phyloP scores from a whole-genome alignment of 2,113 vertebrate species.

The Onychostruthus taczanowskii region DNA sequence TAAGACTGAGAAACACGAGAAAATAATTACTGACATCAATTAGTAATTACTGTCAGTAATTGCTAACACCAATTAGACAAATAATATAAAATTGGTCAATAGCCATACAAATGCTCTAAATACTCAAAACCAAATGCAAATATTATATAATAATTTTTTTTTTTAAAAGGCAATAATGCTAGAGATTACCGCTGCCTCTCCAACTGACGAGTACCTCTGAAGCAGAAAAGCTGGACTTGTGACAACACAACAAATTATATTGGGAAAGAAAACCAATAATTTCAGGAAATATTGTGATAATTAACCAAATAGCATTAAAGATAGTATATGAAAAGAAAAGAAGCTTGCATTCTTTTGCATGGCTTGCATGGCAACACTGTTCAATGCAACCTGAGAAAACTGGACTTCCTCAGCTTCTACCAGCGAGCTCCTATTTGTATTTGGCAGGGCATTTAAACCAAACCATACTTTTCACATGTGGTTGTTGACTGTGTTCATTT shows the following conservation, averaged over 20 bases:
- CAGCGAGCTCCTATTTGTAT: background rate
- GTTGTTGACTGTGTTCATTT: background rate
- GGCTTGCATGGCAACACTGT: background rate
- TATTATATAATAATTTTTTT: background rate
- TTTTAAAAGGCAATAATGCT: background rate
- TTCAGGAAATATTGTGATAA: background rate
- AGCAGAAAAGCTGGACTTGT: background rate
- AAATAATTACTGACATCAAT: background rate
- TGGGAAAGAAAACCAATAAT: background rate
- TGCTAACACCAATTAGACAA: background rate
- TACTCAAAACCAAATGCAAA: background rate
- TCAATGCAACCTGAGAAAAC: background rate
- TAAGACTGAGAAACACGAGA: background rate
- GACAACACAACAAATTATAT: background rate
- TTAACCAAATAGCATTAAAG: background rate
- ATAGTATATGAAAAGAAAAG: background rate
- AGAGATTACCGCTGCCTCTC: background rate
- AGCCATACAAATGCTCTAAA: background rate
- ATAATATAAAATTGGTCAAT: background rate
- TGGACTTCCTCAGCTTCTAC: background rate
- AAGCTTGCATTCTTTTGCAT: background rate
- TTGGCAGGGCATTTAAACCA: background rate
- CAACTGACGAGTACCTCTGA: background rate
- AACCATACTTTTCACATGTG: background rate
- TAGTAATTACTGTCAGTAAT: background rate